Conservation (phyloP, 2,113 vertebrate species). For the Canis aureus region DNA sequence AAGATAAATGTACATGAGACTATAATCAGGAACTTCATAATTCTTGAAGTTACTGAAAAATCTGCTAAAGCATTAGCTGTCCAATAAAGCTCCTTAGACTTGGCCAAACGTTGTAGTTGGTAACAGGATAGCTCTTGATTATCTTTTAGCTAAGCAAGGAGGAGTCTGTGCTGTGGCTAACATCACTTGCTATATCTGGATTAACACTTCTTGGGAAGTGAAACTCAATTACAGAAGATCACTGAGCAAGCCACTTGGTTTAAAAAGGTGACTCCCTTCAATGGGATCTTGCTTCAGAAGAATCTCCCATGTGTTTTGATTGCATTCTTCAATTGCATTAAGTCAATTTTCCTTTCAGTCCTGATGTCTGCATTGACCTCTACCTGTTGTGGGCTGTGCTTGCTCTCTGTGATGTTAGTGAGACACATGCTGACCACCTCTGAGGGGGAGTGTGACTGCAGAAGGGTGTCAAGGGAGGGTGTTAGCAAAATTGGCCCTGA, state of each 20-base stretch:
- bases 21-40: background rate
- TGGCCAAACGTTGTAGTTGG: background rate
- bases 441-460: background rate
- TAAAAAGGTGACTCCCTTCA: background rate
- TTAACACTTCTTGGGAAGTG: background rate
- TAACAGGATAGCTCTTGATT: background rate
- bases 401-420: background rate
- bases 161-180: background rate
- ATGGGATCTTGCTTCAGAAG: background rate
- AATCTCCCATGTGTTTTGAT: background rate
- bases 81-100: background rate
- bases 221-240: background rate
- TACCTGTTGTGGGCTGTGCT: background rate
- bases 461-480: background rate
- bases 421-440: background rate
- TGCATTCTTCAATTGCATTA: background rate
- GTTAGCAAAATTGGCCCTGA: background rate
- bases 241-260: background rate
- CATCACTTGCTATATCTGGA: background rate
- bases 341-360: background rate
- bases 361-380: background rate
- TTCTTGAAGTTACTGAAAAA: background rate
- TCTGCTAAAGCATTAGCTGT: background rate
- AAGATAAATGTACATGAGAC: background rate
- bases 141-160: background rate